phyloP scores from a whole-genome alignment of 2,888 invertebrate genomes.

The Ectemnius continuus region DNA sequence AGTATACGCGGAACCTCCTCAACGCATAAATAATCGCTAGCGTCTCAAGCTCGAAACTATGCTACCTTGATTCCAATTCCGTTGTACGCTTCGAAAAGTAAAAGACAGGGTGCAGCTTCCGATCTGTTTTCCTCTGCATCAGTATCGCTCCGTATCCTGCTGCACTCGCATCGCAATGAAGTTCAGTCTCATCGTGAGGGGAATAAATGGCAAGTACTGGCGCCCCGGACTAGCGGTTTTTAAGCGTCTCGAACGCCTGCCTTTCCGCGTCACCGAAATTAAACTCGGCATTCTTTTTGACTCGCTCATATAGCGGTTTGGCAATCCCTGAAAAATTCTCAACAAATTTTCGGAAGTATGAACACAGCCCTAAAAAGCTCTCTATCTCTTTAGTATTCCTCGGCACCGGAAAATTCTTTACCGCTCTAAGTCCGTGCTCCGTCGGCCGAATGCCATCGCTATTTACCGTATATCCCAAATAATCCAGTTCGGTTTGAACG shows the following conservation, averaged over 20 bases:
- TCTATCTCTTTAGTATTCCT: background rate
- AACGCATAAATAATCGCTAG: constrained; percentile 57
- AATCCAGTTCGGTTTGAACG: constrained; percentile 34
- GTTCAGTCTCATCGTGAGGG: constrained; percentile 65
- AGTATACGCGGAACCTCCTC: constrained; percentile 52
- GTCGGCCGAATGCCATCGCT: constrained; percentile 30
- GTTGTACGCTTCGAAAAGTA: constrained; percentile 68
- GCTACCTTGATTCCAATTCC: constrained; percentile 61
- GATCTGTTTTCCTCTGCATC: constrained; percentile 64
- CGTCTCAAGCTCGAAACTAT: constrained; percentile 69
- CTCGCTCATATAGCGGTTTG: constrained; percentile 56
- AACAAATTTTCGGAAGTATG: constrained; percentile 58
- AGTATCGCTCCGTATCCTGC: constrained; percentile 59
- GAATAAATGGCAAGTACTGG: constrained; percentile 36
- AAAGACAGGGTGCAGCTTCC: constrained; percentile 64
- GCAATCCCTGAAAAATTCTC: constrained; percentile 3
- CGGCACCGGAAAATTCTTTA: constrained; percentile 40
- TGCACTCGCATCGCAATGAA: constrained; percentile 70
- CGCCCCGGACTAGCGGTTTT: constrained; percentile 38
- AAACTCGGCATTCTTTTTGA: constrained; percentile 50
- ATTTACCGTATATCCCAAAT: constrained; percentile 30
- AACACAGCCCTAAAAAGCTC: constrained; percentile 58
- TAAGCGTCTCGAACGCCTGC: constrained; percentile 51
- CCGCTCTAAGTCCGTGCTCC: constrained; percentile 43
- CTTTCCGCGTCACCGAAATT: constrained; percentile 54